These are phyloP conservation scores for Diarsia dahlii DNA, from an alignment of 2,888 invertebrate genomes.

Conservation along the genomic window DNA sequence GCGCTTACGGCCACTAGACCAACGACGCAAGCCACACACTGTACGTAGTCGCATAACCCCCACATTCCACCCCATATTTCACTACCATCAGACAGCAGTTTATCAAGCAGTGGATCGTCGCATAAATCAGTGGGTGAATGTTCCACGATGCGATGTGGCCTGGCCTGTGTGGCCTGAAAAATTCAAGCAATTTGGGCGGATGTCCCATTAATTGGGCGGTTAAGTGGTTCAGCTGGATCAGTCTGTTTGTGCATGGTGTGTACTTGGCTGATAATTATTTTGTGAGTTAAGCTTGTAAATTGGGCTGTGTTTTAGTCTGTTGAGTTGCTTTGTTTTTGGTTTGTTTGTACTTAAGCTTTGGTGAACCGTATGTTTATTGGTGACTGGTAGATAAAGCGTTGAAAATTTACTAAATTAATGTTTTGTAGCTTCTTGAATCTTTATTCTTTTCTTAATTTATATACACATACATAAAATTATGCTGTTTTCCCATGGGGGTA, in stretches of 20 bases:
- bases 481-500: too few species aligned
- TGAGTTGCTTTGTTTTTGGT: neutral
- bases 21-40: neutral
- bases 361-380: neutral
- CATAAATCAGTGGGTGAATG: conserved; percentile 66
- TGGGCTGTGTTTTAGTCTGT: neutral
- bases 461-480: too few species aligned
- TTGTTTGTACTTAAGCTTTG: neutral
- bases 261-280: conserved; percentile 42
- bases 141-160: conserved; percentile 38
- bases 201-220: conserved; percentile 58
- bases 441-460: neutral
- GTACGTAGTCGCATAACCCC: conserved; percentile 25
- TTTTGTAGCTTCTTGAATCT: neutral
- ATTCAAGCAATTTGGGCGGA: conserved; percentile 50
- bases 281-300: conserved; percentile 13
- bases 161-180: conserved; percentile 58
- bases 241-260: conserved; percentile 28
- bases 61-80: conserved; percentile 63
- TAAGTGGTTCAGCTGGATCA: conserved; percentile 54
- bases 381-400: neutral
- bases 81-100: conserved; percentile 65
- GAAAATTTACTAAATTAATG: neutral
- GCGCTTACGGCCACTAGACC: neutral
- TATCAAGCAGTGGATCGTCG: conserved; percentile 67